Conservation (phyloP, 2,797 vertebrate species). For the Amblyraja radiata region DNA sequence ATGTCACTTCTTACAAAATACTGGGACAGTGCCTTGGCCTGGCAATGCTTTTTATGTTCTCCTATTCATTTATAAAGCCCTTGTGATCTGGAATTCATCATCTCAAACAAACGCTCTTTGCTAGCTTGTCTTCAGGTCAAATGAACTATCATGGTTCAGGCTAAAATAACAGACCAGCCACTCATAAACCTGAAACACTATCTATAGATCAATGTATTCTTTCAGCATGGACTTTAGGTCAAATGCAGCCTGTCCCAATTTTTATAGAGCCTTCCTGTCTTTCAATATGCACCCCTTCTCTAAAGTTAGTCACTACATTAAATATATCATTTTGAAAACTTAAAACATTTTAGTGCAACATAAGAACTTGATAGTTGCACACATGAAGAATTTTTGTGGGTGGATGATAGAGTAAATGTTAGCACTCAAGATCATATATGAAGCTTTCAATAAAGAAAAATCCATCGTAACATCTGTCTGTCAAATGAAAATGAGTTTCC, state of each 20-base stretch:
- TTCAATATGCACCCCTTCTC: too few relatives aligned
- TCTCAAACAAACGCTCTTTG: too few relatives aligned
- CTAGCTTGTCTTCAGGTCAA: too few relatives aligned
- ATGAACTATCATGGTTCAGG: background rate
- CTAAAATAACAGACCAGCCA: too few relatives aligned
- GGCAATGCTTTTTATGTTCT: too few relatives aligned
- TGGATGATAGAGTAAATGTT: background rate
- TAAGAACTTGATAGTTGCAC: background rate
- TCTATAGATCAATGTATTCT: background rate
- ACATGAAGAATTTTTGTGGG: background rate
- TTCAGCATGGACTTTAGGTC: background rate
- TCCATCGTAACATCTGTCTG: background rate
- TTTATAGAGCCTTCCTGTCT: too few relatives aligned
- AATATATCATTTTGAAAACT: background rate
- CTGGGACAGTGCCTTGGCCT: too few relatives aligned
- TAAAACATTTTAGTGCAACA: background rate
- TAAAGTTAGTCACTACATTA: too few relatives aligned
- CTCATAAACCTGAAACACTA: background rate
- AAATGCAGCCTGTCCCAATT: background rate
- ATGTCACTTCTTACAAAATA: too few relatives aligned
- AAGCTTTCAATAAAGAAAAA: background rate
- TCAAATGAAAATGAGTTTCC: slow-evolving; percentile 10
- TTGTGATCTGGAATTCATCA: too few relatives aligned
- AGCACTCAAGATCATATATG: background rate
- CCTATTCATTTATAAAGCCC: too few relatives aligned